Base-by-base conservation (phyloP, 1,140 invertebrate genomes). In the Drosophila subpulchrella region DNA sequence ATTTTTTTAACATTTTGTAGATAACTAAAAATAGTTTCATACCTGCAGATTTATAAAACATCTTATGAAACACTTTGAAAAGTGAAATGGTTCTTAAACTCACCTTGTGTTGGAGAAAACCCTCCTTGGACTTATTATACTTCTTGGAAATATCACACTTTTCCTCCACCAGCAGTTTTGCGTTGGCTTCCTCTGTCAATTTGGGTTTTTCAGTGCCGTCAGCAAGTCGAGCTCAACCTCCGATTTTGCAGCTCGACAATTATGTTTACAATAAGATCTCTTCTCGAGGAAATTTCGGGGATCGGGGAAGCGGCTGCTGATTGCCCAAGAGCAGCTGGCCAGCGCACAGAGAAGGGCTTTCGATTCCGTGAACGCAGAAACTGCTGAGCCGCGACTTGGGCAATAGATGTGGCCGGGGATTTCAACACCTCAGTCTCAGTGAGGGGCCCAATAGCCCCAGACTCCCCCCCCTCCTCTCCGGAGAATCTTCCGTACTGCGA, bases 311-410 rank as follows among this genome's bases (percentile, higher is more conserved):
- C 8, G 8, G 7, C 36, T 57, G 13, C 1, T 41, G 50, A 58
- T 81, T 81, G 72, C 41, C 34, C 42, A 47, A 47, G n/a, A 62
- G 24, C 78, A 73, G 72, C 59, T 76, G 76, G 53, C 75, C 42
- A 46, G 32, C 41, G 11, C 34, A 27, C 30, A 32, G 32, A 17
- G 38, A 54, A 34, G 44, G 36, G 32, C 12, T 42, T 38, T 55
- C 50, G 65, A 78, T 85, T 85, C 81, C 41, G 57, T 78, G 81
- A 78, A 85, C 75, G 51, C 38, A 44, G 60, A 85, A 85, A 85
- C 82, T 81, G 81, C 82, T 86, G 82, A 85, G 72, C 60, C 15
- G 41, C 36, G 60, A 53, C 47, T 71, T 48, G 36, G 42, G 42
- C 42, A 46, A 46, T 15, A 17, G 4, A 5, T 20, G 17, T 11